Base-by-base conservation (phyloP, 1,140 invertebrate species). In the Rhizoglyphus robini region DNA sequence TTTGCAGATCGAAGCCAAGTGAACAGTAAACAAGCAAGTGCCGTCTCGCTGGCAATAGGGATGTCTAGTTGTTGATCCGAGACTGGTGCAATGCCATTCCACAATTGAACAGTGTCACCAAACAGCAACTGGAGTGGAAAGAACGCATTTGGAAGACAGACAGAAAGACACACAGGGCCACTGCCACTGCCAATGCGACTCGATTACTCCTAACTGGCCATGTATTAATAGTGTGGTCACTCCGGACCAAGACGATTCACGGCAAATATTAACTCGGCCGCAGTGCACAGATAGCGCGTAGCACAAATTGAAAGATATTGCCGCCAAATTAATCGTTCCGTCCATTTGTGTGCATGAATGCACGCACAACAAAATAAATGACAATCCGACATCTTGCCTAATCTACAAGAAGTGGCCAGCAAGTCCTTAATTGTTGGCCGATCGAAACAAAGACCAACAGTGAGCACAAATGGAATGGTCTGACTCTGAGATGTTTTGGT, bases 11-110 rank as follows among this genome's bases (percentile, higher is more conserved):
- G n/a, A n/a, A n/a, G n/a, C n/a, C n/a, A 54, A 54, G 51, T 54
- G 51, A 54, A 54, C 23, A 54, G 51, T 54, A 54, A 54, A 54
- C 51, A 54, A 46, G 41, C 51, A 54, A 54, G 31, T 32, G 41
- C 15, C 41, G 41, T 23, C 23, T 23, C 15, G 41, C 23, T 23
- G 41, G 41, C 15, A n/a, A n/a, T 23, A 46, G 15, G 41, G 15
- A 15, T 23, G 41, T 15, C 15, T 46, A 46, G 41, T 46, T 46
- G 41, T 46, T 46, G 41, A 46, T 46, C 41, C 41, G 41, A 23
- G 23, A n/a, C n/a, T n/a, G n/a, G n/a, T n/a, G n/a, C n/a, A n/a
- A n/a, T n/a, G n/a, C n/a, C n/a, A n/a, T n/a, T n/a, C n/a, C n/a
- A n/a, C n/a, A n/a, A n/a, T n/a, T n/a, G n/a, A n/a, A n/a, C n/a